phyloP scores from a whole-genome alignment of 2,113 vertebrate genomes.

The Pomatostomus ruficeps region DNA sequence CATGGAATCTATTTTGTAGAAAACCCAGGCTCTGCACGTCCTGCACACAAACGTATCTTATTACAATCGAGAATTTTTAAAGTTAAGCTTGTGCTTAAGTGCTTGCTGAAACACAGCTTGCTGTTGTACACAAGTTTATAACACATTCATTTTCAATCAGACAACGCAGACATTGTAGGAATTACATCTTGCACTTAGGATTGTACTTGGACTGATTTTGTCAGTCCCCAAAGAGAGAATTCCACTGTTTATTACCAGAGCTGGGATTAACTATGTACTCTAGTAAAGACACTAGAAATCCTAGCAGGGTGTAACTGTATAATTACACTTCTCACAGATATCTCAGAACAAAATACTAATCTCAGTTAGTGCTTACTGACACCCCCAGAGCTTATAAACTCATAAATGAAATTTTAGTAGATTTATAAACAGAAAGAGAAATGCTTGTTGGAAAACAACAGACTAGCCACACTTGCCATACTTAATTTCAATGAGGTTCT shows the following conservation, averaged over 20 bases:
- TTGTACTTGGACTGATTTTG: neutral
- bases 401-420: neutral
- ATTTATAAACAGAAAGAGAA: neutral
- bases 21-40: neutral
- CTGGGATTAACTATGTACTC: neutral
- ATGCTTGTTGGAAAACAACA: neutral
- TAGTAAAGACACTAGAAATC: neutral
- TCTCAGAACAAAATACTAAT: neutral
- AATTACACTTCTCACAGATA: neutral
- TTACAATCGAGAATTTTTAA: neutral
- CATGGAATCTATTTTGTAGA: neutral
- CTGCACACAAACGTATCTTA: neutral
- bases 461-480: neutral
- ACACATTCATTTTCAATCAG: neutral
- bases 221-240: conserved; percentile 3
- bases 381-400: neutral
- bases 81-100: neutral
- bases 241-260: neutral
- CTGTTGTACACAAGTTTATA: neutral
- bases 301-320: neutral
- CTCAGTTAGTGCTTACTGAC: neutral
- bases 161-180: neutral
- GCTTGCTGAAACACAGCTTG: neutral
- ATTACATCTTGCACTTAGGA: conserved; percentile 22
- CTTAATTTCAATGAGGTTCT: neutral